Evolutionary conservation across 2,888 invertebrate species (phyloP), one percentile per base, ranked within the genome.

Genomic region (Seira sanloemensis): DNA sequence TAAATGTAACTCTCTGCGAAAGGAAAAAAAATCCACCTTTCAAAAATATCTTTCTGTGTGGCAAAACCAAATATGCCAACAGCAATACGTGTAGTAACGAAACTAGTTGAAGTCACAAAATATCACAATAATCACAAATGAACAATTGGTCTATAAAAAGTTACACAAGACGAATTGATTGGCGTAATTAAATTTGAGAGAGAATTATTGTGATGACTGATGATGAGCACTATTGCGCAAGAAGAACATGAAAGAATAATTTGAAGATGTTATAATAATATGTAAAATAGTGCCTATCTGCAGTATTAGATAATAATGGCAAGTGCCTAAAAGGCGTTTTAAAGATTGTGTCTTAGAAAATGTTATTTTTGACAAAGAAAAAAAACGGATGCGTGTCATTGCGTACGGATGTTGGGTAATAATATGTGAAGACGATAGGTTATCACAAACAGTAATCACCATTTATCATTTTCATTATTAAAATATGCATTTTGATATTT

Each of bases 151-250:
- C 62, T 62, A 62, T 62, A 62, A 62, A 62, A 21, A 62, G 62
- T 62, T 62, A 62, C 62, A 62, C 21, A 62, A 62, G 62, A 2
- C n/a, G 62, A 62, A 62, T 19, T 62, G 62, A 62, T 62, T 62
- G 62, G 62, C 62, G 62, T 62, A 62, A 62, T 62, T 62, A 62
- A 62, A 62, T 62, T 62, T 62, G 62, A n/a, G 62, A 23, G 62
- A 16, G 62, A 62, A 62, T 21, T 23, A n/a, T 62, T 7, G n/a
- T 62, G 62, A 62, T 21, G 58, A 58, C 58, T 58, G 58, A 58
- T 62, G 62, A 62, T 62, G 62, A 62, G 62, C 62, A 7, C 4
- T 21, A 21, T 62, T 62, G n/a, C 62, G 62, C 19, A 62, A 62
- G 62, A 62, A 16, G 62, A 23, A 62, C 50, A 2, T 50, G 50